Evolutionary conservation across 2,113 vertebrate genomes (phyloP).

Genomic region (Sinosuthora webbiana): DNA sequence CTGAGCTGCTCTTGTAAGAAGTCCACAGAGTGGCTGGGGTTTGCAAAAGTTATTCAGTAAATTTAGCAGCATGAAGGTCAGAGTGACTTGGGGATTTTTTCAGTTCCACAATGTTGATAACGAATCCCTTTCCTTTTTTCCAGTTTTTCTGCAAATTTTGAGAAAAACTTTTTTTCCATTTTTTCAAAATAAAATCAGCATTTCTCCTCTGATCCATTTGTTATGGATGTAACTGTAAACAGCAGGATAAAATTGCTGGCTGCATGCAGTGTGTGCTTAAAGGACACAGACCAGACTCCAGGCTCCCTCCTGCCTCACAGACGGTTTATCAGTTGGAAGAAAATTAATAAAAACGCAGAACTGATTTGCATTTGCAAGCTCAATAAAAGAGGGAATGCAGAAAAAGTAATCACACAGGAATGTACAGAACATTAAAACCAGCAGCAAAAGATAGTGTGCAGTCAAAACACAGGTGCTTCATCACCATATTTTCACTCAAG

Average conservation of each 20-base stretch:
- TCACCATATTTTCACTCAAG: background rate
- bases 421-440: background rate
- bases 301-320: background rate
- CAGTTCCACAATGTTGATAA: background rate
- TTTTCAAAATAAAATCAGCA: background rate
- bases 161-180: background rate
- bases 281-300: background rate
- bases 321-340: background rate
- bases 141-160: background rate
- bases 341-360: background rate
- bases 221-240: background rate
- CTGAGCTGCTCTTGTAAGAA: background rate
- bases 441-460: background rate
- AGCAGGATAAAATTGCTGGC: background rate
- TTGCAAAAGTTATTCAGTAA: background rate
- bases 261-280: background rate
- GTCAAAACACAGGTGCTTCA: constrained; percentile 9
- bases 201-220: background rate
- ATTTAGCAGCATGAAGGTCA: background rate
- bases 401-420: background rate
- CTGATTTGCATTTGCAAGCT: constrained; percentile 11
- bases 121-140: background rate
- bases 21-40: accelerated
- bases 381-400: background rate
- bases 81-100: background rate